Evolutionary conservation across 2,797 vertebrate species (phyloP).

Genomic region (Kryptopterus vitreolus): DNA sequence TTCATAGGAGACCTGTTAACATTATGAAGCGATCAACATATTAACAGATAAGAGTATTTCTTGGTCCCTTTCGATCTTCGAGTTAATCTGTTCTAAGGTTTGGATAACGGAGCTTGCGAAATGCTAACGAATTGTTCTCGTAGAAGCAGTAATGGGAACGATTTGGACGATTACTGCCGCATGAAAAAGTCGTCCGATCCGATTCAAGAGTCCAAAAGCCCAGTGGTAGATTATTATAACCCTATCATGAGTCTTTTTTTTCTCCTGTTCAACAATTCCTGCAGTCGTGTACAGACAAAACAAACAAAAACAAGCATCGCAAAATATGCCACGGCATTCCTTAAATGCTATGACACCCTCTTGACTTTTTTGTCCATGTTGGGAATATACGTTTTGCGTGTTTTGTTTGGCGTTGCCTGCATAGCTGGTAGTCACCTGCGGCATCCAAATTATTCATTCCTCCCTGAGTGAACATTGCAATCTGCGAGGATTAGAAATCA

Average conservation of each 20-base stretch:
- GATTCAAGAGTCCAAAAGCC: not conserved
- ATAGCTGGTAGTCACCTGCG: constrained; percentile 17
- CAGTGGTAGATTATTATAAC: not conserved
- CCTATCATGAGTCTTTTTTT: not conserved
- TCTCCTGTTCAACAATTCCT: not conserved
- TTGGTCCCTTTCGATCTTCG: not conserved
- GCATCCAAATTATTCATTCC: not conserved
- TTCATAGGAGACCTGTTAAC: not conserved
- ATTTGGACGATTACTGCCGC: not conserved
- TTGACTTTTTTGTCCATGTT: constrained; percentile 1
- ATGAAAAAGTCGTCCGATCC: not conserved
- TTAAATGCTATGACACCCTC: not conserved
- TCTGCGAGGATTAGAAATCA: not conserved
- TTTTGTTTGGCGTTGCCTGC: not conserved
- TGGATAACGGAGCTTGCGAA: not conserved
- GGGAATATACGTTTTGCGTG: not conserved
- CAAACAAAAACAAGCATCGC: not conserved
- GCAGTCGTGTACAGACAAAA: not conserved
- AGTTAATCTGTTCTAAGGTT: not conserved
- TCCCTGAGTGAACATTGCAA: constrained; percentile 1
- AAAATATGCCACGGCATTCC: not conserved
- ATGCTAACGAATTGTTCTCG: not conserved
- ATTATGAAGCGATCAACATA: not conserved
- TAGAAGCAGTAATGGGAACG: not conserved
- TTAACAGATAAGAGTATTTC: not conserved